Percentiles rank a stretch among this genome's conserved stretches.
phyloP scores from a whole-genome alignment of 2,797 vertebrate genomes.

The Hydrophis major region DNA sequence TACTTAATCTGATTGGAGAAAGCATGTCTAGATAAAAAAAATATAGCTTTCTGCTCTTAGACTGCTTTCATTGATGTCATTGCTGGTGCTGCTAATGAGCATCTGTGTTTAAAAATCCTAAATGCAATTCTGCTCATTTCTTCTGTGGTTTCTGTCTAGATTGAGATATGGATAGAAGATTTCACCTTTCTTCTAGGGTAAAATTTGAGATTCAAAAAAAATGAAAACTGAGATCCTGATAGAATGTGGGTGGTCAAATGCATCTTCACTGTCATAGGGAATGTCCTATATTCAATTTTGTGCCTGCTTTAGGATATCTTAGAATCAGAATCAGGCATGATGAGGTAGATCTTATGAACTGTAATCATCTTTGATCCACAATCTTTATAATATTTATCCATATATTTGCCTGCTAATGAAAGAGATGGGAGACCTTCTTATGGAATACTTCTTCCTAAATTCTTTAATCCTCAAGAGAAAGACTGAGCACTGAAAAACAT shows the following conservation, averaged over 20 bases:
- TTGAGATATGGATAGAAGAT: background rate
- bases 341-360: background rate
- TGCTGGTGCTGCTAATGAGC: background rate
- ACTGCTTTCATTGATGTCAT: background rate
- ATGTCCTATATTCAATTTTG: background rate
- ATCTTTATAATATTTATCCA: background rate
- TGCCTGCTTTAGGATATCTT: background rate
- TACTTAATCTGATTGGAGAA: background rate
- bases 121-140: background rate
- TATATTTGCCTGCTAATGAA: background rate
- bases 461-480: background rate
- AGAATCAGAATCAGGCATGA: background rate
- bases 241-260: background rate
- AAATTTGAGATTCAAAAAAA: background rate
- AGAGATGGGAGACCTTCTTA: background rate
- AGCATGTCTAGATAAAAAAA: background rate
- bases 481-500: background rate
- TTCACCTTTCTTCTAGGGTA: background rate
- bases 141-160: background rate
- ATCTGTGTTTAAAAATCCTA: background rate
- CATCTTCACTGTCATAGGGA: background rate
- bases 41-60: background rate
- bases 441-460: background rate
- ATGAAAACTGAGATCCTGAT: background rate
- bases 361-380: background rate